Evolutionary conservation across 2,113 vertebrate genomes (phyloP).

Genomic region (Tychaedon coryphoeus): DNA sequence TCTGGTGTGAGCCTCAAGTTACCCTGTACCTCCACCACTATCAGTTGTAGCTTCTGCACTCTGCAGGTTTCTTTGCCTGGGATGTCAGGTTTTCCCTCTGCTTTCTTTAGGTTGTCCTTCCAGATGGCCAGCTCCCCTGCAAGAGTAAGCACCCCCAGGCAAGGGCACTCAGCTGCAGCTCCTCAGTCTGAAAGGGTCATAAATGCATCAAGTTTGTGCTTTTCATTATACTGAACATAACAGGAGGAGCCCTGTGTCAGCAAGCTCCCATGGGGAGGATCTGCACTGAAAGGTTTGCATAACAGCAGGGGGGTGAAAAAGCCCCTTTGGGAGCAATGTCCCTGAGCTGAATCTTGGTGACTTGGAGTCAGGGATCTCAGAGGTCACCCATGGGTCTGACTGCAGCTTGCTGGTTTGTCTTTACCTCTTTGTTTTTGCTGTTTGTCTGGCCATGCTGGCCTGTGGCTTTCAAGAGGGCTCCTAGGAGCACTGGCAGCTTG

Average conservation of each 20-base stretch:
- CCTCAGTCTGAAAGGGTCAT: not conserved
- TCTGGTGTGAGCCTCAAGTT: not conserved
- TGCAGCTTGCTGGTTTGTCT: not conserved
- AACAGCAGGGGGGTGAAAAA: not conserved
- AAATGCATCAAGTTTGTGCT: conserved; percentile 10
- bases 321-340: not conserved
- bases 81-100: not conserved
- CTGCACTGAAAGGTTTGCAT: not conserved
- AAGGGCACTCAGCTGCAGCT: conserved; percentile 7
- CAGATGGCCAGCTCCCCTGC: not conserved
- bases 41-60: not conserved
- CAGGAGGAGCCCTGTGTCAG: not conserved
- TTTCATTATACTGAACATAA: not conserved
- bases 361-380: not conserved
- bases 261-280: not conserved
- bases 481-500: not conserved
- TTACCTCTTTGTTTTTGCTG: not conserved
- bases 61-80: not conserved
- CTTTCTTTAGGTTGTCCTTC: not conserved
- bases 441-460: accelerated
- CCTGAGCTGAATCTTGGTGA: not conserved
- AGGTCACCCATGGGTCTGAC: not conserved
- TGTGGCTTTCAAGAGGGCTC: not conserved
- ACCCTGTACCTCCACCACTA: accelerated
- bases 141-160: not conserved